These are phyloP conservation scores for Drosophila obscura DNA, from an alignment of 1,140 invertebrate genomes.

Conservation along the genomic window DNA sequence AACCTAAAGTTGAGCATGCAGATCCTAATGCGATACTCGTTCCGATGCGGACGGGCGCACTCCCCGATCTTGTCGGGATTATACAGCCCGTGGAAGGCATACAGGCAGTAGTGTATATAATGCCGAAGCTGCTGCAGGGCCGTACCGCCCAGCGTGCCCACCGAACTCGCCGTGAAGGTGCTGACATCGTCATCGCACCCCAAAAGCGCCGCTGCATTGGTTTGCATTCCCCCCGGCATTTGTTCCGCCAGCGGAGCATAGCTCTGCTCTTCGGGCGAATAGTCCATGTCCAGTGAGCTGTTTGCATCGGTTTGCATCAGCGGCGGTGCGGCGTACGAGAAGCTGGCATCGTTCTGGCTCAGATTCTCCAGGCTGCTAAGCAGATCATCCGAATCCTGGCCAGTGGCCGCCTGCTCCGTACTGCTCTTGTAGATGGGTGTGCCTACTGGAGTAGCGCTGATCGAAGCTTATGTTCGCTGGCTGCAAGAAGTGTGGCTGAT, in stretches of 20 bases:
- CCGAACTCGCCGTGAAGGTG: conserved; percentile 56
- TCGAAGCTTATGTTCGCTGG: conserved; percentile 73
- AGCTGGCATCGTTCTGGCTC: conserved; percentile 73
- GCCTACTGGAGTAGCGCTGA: conserved; percentile 52
- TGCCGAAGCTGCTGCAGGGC: conserved; percentile 67
- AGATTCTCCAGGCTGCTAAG: conserved; percentile 80
- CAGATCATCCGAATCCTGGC: conserved; percentile 79
- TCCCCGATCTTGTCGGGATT: conserved; percentile 84
- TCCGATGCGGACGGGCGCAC: conserved; percentile 61
- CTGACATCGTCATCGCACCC: conserved; percentile 49
- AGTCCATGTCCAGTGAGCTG: conserved; percentile 67
- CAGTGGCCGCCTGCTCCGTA: conserved; percentile 66
- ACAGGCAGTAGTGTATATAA: conserved; percentile 85
- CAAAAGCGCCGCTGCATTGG: conserved; percentile 23
- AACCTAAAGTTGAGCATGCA: conserved; percentile 83
- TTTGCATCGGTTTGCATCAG: conserved; percentile 36
- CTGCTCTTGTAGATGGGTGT: conserved; percentile 72
- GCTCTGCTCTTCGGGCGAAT: conserved; percentile 77
- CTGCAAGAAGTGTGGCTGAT: conserved; percentile 74
- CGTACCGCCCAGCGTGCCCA: conserved; percentile 31
- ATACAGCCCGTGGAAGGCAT: conserved; percentile 85
- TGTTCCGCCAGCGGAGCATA: conserved; percentile 68
- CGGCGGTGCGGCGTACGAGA: conserved; percentile 58
- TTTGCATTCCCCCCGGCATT: background rate
- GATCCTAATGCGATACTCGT: conserved; percentile 80